Evolutionary conservation across 2,797 vertebrate species (phyloP).

Genomic region (Amblyopsis hoosieri): DNA sequence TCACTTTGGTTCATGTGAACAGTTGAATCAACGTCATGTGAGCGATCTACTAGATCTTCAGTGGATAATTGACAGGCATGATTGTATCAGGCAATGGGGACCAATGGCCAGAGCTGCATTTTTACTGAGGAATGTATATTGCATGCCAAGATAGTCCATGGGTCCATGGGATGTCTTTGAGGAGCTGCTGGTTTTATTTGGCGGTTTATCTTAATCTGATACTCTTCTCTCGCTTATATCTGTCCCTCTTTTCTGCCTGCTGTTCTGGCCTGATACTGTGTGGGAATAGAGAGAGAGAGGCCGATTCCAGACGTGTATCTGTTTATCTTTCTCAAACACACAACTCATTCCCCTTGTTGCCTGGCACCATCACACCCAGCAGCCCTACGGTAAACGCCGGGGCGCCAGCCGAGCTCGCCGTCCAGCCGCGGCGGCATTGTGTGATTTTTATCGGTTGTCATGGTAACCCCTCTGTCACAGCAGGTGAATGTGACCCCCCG

Average conservation of each 20-base stretch:
- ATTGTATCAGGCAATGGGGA: not conserved
- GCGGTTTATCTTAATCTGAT: slow-evolving; percentile 1
- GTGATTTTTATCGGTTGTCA: slow-evolving; percentile 39
- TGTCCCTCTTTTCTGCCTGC: slow-evolving; percentile 14
- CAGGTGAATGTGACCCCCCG: slow-evolving; percentile 50
- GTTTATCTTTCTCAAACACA: not conserved
- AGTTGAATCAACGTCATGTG: not conserved
- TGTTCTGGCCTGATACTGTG: not conserved
- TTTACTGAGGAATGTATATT: not conserved
- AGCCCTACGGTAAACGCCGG: not conserved
- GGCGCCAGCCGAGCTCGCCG: too few species aligned
- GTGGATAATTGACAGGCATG: not conserved
- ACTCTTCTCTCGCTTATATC: slow-evolving; percentile 8
- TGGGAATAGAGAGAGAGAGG: not conserved
- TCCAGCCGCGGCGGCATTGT: slow-evolving; percentile 5
- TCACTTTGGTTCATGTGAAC: not conserved
- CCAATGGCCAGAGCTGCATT: not conserved
- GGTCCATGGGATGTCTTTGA: not conserved
- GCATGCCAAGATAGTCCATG: not conserved
- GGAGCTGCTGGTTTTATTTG: not conserved
- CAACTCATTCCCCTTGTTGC: not conserved
- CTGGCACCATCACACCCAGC: slow-evolving; percentile 5
- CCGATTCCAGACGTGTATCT: not conserved
- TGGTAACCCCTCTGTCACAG: slow-evolving; percentile 56
- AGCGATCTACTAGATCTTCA: not conserved